Evolutionary conservation across 1,140 invertebrate species (phyloP).

Genomic region (Acromyrmex charruanus): DNA sequence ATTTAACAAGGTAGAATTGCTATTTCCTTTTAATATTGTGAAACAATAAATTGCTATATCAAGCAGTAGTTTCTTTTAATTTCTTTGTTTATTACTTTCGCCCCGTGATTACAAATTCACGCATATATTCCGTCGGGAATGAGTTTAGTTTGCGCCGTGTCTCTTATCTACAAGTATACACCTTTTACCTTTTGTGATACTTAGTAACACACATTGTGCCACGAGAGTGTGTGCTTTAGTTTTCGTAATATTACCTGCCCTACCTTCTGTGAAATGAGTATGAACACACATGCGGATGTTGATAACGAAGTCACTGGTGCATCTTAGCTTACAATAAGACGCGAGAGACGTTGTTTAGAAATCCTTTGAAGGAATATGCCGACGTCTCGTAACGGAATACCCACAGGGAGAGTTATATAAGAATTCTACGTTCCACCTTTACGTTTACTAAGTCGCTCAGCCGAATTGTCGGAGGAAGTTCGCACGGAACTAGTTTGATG

Average conservation of each 20-base stretch:
- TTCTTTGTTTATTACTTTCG: conserved; percentile 5
- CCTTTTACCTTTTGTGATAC: conserved; percentile 28
- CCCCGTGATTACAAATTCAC: conserved; percentile 33
- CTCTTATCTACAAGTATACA: conserved; percentile 15
- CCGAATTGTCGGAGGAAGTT: conserved; percentile 34
- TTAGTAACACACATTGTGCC: conserved; percentile 7
- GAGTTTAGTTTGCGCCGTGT: conserved; percentile 4
- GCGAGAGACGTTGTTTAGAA: conserved; percentile 27
- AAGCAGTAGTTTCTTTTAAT: not conserved
- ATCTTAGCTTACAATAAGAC: conserved; percentile 33
- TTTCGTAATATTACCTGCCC: conserved; percentile 31
- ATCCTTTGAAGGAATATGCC: conserved; percentile 18
- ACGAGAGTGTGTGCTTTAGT: conserved; percentile 19
- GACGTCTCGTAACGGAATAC: conserved; percentile 44
- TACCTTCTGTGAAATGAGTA: conserved; percentile 7
- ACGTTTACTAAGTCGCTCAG: conserved; percentile 14
- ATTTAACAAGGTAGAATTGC: not conserved
- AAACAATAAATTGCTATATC: not conserved
- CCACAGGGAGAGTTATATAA: conserved; percentile 19
- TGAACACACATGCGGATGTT: not conserved
- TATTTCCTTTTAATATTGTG: not conserved
- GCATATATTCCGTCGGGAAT: conserved; percentile 9
- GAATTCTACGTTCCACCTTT: conserved; percentile 16
- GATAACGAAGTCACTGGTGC: conserved; percentile 38
- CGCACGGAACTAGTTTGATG: conserved; percentile 56